phyloP scores from a whole-genome alignment of 2,113 vertebrate species.

The Cichladusa arquata region DNA sequence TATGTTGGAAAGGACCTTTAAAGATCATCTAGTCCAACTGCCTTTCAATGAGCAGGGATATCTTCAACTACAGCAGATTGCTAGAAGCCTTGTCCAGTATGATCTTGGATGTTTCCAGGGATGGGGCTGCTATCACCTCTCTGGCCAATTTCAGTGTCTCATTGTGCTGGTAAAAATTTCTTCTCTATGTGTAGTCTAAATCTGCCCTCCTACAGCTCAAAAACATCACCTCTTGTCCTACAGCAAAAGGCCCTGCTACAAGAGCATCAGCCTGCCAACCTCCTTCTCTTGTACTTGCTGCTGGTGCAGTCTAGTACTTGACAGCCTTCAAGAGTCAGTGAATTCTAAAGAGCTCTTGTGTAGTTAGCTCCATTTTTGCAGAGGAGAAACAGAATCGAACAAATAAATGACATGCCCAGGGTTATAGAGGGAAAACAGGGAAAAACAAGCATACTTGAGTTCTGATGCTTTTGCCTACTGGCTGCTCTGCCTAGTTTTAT shows the following conservation, averaged over 20 bases:
- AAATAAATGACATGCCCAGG: neutral
- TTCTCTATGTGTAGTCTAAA: neutral
- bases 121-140: neutral
- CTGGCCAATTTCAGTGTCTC: neutral
- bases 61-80: neutral
- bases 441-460: neutral
- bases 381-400: neutral
- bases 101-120: neutral
- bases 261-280: neutral
- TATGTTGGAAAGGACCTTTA: neutral
- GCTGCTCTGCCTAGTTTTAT: neutral
- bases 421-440: neutral
- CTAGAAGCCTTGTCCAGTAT: neutral
- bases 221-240: neutral
- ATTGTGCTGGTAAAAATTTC: neutral
- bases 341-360: neutral
- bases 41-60: neutral
- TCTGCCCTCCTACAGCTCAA: neutral
- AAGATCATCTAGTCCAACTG: neutral
- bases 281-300: neutral
- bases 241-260: rapidly evolving
- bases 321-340: neutral
- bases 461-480: neutral
- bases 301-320: neutral
- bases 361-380: neutral